Percentiles rank a stretch among this genome's conserved stretches.
These are phyloP conservation scores for Hydropsyche betteni DNA, from an alignment of 2,888 invertebrate species.

Conservation along the genomic window DNA sequence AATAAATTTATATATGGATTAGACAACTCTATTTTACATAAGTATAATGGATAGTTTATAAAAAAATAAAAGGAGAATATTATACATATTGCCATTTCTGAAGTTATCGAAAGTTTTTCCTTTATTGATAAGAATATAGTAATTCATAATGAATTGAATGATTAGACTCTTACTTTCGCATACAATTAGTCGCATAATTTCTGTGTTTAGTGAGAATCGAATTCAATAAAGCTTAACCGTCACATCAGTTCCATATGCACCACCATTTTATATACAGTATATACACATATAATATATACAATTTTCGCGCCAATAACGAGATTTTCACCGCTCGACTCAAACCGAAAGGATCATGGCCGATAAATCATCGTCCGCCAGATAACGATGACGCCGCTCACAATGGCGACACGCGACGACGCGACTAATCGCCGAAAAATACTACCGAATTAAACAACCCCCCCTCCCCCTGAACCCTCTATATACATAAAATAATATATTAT, in stretches of 20 bases:
- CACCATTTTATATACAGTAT: constrained; percentile 4
- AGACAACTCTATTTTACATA: too few relatives aligned
- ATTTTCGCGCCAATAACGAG: constrained; percentile 24
- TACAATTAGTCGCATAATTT: too few relatives aligned
- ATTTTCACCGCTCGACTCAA: constrained; percentile 28
- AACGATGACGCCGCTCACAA: constrained; percentile 39
- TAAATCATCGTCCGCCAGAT: constrained; percentile 50
- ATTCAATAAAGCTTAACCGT: too few relatives aligned
- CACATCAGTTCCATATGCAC: not conserved
- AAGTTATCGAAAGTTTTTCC: too few relatives aligned
- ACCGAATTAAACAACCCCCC: constrained; percentile 45
- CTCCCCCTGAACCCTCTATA: constrained; percentile 21
- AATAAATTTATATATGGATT: too few relatives aligned
- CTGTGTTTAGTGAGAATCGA: too few relatives aligned
- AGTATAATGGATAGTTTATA: too few relatives aligned
- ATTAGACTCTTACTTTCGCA: too few relatives aligned
- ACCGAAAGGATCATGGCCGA: constrained; percentile 40
- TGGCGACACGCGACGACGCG: constrained; percentile 36
- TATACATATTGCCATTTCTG: too few relatives aligned
- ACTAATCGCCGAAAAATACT: constrained; percentile 23
- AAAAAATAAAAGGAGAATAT: too few relatives aligned
- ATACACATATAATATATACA: not conserved
- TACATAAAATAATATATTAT: constrained; percentile 36
- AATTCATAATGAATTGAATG: too few relatives aligned
- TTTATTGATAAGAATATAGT: too few relatives aligned